phyloP scores from a whole-genome alignment of 2,113 vertebrate species.

The Galbula dea region DNA sequence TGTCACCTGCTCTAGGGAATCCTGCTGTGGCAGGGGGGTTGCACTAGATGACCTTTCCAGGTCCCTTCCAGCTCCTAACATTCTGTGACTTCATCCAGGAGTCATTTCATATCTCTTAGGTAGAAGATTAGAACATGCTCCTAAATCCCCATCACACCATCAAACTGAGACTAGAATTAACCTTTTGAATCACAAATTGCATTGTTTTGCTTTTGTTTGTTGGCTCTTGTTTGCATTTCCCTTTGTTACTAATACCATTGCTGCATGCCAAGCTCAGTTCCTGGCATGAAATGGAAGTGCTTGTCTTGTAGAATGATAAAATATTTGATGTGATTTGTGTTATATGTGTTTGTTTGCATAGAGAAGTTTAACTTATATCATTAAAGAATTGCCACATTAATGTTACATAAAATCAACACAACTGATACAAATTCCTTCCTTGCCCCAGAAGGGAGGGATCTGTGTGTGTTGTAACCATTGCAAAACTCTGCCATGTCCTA shows the following conservation, averaged over 20 bases:
- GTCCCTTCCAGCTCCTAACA: too few relatives aligned
- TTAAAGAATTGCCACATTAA: not conserved
- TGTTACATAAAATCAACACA: not conserved
- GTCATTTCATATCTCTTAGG: too few relatives aligned
- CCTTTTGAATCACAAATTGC: not conserved
- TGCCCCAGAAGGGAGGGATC: not conserved
- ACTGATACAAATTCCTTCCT: not conserved
- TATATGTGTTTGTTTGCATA: not conserved
- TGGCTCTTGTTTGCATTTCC: not conserved
- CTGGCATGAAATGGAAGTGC: not conserved
- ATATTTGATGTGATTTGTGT: constrained; percentile 2
- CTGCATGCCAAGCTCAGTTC: not conserved
- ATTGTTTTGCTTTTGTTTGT: not conserved
- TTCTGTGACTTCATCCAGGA: not conserved
- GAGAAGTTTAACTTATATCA: not conserved
- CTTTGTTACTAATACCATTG: not conserved
- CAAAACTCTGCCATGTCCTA: not conserved
- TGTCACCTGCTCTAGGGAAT: too few relatives aligned
- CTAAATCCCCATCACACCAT: not conserved
- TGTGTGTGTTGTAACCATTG: not conserved
- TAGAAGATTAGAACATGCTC: not conserved
- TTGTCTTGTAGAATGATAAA: not conserved
- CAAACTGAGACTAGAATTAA: not conserved
- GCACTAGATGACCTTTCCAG: too few relatives aligned
- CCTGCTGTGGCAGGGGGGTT: too few relatives aligned